These are phyloP conservation scores for Adela reaumurella DNA, from an alignment of 2,888 invertebrate species.

Conservation along the genomic window DNA sequence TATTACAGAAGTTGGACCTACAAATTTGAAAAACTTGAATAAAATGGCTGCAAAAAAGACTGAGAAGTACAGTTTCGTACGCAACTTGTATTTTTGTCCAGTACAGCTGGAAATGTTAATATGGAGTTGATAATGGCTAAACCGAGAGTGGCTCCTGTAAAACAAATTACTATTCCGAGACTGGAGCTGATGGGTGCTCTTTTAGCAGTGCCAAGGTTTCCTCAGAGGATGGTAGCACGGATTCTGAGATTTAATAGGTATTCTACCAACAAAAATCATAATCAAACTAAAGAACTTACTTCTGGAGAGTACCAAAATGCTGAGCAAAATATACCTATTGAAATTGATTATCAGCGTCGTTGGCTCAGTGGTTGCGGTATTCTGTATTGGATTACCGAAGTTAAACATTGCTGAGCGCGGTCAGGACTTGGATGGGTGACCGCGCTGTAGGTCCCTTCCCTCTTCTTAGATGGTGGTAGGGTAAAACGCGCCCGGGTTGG, in stretches of 20 bases:
- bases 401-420: no score
- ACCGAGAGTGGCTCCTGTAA: constrained; percentile 1
- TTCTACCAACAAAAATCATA: no score
- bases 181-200: constrained; percentile 4
- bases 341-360: no score
- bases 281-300: neutral
- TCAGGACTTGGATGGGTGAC: no score
- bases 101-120: neutral
- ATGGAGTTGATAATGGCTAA: constrained; percentile 2
- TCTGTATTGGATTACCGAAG: no score
- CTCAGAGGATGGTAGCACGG: constrained; percentile 3
- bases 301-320: neutral
- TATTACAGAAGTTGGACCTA: constrained; percentile 8
- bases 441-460: no score
- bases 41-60: neutral
- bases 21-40: constrained; percentile 1
- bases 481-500: no score
- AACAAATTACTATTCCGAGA: constrained; percentile 2
- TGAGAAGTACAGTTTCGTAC: constrained; percentile 1
- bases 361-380: no score
- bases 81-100: constrained; percentile 1
- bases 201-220: constrained; percentile 2
- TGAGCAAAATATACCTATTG: constrained; percentile 2
- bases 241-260: constrained; percentile 2
- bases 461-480: no score